Conservation (phyloP, 2,888 invertebrate genomes). For the Syrista parreyssii region DNA sequence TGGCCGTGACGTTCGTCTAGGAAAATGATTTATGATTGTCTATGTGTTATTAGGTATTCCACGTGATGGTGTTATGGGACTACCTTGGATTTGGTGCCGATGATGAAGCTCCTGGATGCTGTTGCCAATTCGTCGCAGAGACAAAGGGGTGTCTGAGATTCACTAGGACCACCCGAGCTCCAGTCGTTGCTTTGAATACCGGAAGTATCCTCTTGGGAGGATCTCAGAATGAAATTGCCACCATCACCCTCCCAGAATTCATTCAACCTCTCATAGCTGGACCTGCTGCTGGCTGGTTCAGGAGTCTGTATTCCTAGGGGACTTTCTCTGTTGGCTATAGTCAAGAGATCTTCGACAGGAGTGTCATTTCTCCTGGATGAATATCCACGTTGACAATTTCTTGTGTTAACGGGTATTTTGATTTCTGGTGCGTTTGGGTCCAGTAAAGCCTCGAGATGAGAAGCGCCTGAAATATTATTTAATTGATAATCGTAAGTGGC, state of each 20-base stretch:
- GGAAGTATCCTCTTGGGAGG: conserved; percentile 43
- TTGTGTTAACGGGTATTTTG: conserved; percentile 18
- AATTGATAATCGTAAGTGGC: not conserved
- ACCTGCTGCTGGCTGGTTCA: conserved; percentile 33
- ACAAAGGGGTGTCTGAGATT: conserved; percentile 26
- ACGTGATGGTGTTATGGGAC: conserved; percentile 1
- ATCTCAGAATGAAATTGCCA: conserved; percentile 16
- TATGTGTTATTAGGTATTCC: not conserved
- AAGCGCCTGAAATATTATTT: conserved; percentile 27
- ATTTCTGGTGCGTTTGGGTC: conserved; percentile 33
- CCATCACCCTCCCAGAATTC: conserved; percentile 29
- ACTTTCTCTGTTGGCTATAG: conserved; percentile 23
- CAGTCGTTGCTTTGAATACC: conserved; percentile 49
- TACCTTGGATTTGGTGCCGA: conserved; percentile 31
- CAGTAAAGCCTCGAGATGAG: conserved; percentile 33
- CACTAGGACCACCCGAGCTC: conserved; percentile 40
- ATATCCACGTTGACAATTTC: not conserved
- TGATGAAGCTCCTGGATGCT: conserved; percentile 24
- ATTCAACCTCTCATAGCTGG: conserved; percentile 38
- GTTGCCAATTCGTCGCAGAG: conserved; percentile 27
- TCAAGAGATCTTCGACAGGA: conserved; percentile 19
- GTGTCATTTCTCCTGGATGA: not conserved
- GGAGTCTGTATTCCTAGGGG: conserved; percentile 25
- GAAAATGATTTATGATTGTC: not conserved
- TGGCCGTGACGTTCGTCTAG: conserved; percentile 11